Conservation (phyloP, 2,113 vertebrate genomes). For the Triplophysa rosa region DNA sequence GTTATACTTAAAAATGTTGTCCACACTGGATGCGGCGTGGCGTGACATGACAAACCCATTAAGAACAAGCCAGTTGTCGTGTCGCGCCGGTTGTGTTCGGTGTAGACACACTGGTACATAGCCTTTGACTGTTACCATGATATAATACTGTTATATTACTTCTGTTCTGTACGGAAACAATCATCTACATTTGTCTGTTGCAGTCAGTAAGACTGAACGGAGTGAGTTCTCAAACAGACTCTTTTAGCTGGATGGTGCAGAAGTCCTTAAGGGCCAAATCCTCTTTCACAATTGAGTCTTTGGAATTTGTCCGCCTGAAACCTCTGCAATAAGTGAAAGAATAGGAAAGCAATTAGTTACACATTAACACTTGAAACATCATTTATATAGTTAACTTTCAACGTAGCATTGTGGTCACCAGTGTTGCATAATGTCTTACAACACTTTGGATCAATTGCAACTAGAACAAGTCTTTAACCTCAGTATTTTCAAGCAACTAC, state of each 20-base stretch:
- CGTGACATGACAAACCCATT: no score
- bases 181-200: conserved; percentile 12
- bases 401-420: background rate
- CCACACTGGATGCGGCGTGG: no score
- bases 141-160: background rate
- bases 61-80: no score
- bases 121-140: background rate
- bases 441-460: background rate
- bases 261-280: conserved; percentile 57
- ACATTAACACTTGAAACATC: background rate
- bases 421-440: background rate
- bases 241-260: conserved; percentile 58
- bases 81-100: no score
- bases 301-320: conserved; percentile 52
- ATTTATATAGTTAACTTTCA: background rate
- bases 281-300: conserved; percentile 54
- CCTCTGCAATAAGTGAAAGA: conserved; percentile 58
- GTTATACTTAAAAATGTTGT: no score
- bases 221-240: conserved; percentile 53
- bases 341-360: background rate
- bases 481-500: conserved; percentile 32
- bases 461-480: background rate
- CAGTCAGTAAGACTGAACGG: background rate
- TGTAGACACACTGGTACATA: no score
- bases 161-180: background rate